Evolutionary conservation across 1,140 invertebrate genomes (phyloP).

Genomic region (Zaprionus africanus): DNA sequence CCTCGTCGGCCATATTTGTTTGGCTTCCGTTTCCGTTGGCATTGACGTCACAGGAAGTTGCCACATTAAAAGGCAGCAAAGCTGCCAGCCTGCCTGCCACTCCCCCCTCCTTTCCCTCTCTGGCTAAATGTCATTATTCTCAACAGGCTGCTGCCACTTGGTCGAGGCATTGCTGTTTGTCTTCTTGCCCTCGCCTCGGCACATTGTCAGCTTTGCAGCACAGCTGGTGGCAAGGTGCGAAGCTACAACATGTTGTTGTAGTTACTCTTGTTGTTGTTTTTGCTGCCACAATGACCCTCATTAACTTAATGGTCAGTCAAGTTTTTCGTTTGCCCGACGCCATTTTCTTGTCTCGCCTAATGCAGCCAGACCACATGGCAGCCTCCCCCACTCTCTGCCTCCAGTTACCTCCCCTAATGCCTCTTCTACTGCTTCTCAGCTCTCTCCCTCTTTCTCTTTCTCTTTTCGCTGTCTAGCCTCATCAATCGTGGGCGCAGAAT

Average conservation of each 20-base stretch:
- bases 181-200: not conserved
- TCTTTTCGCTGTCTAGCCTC: not conserved
- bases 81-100: not conserved
- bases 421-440: not conserved
- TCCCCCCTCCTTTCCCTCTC: not conserved
- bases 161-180: not conserved
- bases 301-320: conserved; percentile 73
- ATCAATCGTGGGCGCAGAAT: conserved; percentile 56
- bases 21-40: conserved; percentile 73
- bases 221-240: conserved; percentile 68
- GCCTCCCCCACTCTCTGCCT: too few species aligned
- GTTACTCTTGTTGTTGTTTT: not conserved
- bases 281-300: conserved; percentile 69
- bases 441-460: not conserved
- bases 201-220: conserved; percentile 8
- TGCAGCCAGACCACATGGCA: conserved; percentile 1
- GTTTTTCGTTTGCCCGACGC: conserved; percentile 29
- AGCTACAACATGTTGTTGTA: conserved; percentile 59
- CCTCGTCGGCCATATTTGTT: conserved; percentile 70
- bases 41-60: conserved; percentile 62
- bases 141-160: conserved; percentile 27
- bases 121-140: conserved; percentile 59
- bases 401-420: too few species aligned
- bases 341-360: conserved; percentile 25
- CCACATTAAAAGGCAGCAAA: conserved; percentile 61